These are phyloP conservation scores for Megaustenia siamemsis DNA, from an alignment of 2,888 invertebrate genomes.

Conservation along the genomic window DNA sequence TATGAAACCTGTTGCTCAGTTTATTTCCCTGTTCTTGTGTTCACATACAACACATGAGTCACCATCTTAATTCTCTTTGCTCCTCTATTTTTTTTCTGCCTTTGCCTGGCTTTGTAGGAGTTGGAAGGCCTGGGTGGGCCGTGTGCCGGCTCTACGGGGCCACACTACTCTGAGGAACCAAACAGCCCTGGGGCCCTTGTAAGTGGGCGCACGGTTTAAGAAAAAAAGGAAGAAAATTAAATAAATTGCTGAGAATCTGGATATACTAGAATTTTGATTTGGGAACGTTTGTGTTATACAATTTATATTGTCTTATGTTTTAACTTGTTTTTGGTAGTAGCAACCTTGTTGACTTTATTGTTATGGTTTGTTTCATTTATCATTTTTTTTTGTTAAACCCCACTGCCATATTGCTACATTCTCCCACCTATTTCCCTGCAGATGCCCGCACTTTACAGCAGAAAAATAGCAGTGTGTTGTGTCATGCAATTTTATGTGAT, in stretches of 20 bases:
- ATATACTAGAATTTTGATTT: slow-evolving; percentile 38
- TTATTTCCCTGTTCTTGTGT: slow-evolving; percentile 28
- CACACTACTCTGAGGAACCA: slow-evolving; percentile 53
- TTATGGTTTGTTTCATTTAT: slow-evolving; percentile 23
- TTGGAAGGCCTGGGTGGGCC: slow-evolving; percentile 48
- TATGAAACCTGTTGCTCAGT: slow-evolving; percentile 3
- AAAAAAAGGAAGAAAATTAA: background rate
- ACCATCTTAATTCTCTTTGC: slow-evolving; percentile 40
- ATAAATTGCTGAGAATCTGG: slow-evolving; percentile 31
- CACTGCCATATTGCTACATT: slow-evolving; percentile 17
- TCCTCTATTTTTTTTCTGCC: slow-evolving; percentile 39
- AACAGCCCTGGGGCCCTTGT: slow-evolving; percentile 56
- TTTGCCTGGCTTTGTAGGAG: slow-evolving; percentile 48
- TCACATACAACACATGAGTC: slow-evolving; percentile 27
- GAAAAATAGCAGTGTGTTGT: slow-evolving; percentile 12
- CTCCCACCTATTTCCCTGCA: slow-evolving; percentile 17
- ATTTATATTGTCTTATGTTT: slow-evolving; percentile 49
- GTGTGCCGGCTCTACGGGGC: slow-evolving; percentile 47
- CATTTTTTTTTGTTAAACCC: slow-evolving; percentile 41
- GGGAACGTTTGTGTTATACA: slow-evolving; percentile 48
- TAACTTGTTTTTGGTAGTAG: slow-evolving; percentile 42
- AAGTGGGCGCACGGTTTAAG: slow-evolving; percentile 53
- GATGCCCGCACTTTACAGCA: slow-evolving; percentile 1
- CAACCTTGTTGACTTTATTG: slow-evolving; percentile 33
- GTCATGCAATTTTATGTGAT: slow-evolving; percentile 3